Base-by-base conservation (phyloP, 1,140 invertebrate genomes). In the Temnothorax longispinosus region DNA sequence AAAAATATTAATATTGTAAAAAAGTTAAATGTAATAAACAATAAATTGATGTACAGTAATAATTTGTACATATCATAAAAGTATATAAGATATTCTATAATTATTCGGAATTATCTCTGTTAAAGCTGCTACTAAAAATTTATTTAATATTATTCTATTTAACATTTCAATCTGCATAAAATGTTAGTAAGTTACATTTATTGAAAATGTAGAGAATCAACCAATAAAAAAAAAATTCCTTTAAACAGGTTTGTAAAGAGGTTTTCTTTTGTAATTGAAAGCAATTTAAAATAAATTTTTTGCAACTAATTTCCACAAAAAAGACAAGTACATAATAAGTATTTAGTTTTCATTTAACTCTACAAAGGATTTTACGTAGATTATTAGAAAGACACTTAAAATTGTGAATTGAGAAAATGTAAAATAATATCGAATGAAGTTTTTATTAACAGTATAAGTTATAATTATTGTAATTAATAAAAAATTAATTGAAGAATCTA, bases 171-270 rank as follows among this genome's bases (percentile, higher is more conserved):
- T 50, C 3, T 71, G 5, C 6, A 3, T 35, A 35, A 27, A 50
- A 74, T 35, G 32, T 32, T 54, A 35, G 32, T 74, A 74, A 74
- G 38, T 21, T 74, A 74, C 13, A 52, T 52, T 50, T 74, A 52
- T 32, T 13, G 27, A 38, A 74, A 74, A 54, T n/a, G 8, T 38
- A 0, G 50, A 54, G 10, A 18, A 27, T 21, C 21, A 27, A 27
- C 27, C 3, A 11, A 58, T 7, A 67, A 67, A 3, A 7, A 44
- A 38, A 65, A 65, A n/a, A 2, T n/a, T 27, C 27, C 18, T 38
- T 38, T 67, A 27, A 27, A 27, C 27, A 27, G 27, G 15, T 32
- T 18, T 18, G 21, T 6, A 41, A 7, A n/a, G 3, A 67, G 6
- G 1, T 1, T 72, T 38, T 72, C 15, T 72, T 52, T 72, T 54